Conservation (phyloP, 2,888 invertebrate species). For the Nematopogon swammerdamellus region DNA sequence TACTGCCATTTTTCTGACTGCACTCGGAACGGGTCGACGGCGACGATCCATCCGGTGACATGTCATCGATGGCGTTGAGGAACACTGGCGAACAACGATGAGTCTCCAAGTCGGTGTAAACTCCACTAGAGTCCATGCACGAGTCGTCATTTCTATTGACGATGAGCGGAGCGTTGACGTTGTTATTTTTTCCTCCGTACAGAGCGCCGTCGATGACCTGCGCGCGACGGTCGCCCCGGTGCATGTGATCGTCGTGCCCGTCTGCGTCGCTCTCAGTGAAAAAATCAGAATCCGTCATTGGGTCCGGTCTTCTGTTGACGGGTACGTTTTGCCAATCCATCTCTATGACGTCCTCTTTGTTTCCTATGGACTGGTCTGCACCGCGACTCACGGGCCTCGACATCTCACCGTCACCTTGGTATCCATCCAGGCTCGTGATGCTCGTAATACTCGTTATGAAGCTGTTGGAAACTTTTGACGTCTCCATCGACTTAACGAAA, state of each 20-base stretch:
- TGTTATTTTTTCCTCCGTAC: constrained; percentile 70
- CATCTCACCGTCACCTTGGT: constrained; percentile 90
- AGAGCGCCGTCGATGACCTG: constrained; percentile 88
- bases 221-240: constrained; percentile 69
- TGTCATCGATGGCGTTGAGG: constrained; percentile 61
- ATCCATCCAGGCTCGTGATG: constrained; percentile 88
- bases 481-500: constrained; percentile 58
- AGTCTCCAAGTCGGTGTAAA: constrained; percentile 83
- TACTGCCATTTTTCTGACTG: constrained; percentile 43
- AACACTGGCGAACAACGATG: constrained; percentile 48
- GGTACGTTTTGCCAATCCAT: constrained; percentile 60
- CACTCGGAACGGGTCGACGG: constrained; percentile 53
- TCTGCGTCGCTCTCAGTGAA: constrained; percentile 90
- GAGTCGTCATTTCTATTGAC: constrained; percentile 66
- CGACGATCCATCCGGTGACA: constrained; percentile 64
- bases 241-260: constrained; percentile 71
- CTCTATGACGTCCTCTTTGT: constrained; percentile 48
- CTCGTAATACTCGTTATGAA: constrained; percentile 88
- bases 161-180: constrained; percentile 51
- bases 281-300: constrained; percentile 90
- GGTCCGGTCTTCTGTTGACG: constrained; percentile 68
- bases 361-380: constrained; percentile 68
- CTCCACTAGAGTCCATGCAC: constrained; percentile 86
- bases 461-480: constrained; percentile 67
- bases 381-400: constrained; percentile 82